phyloP scores from a whole-genome alignment of 2,888 invertebrate genomes.

The Phyto melanocephala region DNA sequence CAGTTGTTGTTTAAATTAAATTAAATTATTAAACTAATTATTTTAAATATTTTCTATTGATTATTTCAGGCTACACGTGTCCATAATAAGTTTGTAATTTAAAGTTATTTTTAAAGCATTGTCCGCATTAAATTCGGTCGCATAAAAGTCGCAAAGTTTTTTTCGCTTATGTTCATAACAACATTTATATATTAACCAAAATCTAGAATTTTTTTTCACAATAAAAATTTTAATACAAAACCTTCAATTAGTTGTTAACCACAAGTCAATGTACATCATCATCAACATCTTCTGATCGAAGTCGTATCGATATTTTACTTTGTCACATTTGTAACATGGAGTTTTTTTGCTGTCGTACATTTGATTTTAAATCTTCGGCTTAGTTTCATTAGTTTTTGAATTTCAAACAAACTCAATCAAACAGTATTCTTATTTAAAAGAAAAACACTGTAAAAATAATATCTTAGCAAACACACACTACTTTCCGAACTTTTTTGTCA shows the following conservation, averaged over 20 bases:
- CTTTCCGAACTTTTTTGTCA: no score
- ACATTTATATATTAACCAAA: background rate
- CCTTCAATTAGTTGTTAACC: conserved; percentile 62
- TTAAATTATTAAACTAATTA: background rate
- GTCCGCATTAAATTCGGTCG: no score
- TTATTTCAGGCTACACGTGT: conserved; percentile 44
- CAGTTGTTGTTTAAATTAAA: no score
- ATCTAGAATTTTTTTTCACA: background rate
- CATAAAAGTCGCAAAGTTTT: no score
- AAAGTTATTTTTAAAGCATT: conserved; percentile 21
- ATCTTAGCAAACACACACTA: no score
- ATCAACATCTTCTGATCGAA: conserved; percentile 37
- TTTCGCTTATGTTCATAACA: background rate
- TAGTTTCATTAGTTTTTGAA: conserved; percentile 53
- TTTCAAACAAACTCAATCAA: conserved; percentile 18
- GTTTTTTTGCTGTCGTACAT: background rate
- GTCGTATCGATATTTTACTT: conserved; percentile 49
- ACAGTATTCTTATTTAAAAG: no score
- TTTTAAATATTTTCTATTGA: conserved; percentile 21
- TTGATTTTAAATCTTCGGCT: conserved; percentile 31
- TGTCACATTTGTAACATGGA: conserved; percentile 41
- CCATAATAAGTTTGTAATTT: conserved; percentile 11
- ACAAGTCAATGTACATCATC: conserved; percentile 56
- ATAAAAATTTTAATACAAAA: conserved; percentile 34
- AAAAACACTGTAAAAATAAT: no score